phyloP scores from a whole-genome alignment of 2,113 vertebrate species.

The Psilopsiagon aurifrons region DNA sequence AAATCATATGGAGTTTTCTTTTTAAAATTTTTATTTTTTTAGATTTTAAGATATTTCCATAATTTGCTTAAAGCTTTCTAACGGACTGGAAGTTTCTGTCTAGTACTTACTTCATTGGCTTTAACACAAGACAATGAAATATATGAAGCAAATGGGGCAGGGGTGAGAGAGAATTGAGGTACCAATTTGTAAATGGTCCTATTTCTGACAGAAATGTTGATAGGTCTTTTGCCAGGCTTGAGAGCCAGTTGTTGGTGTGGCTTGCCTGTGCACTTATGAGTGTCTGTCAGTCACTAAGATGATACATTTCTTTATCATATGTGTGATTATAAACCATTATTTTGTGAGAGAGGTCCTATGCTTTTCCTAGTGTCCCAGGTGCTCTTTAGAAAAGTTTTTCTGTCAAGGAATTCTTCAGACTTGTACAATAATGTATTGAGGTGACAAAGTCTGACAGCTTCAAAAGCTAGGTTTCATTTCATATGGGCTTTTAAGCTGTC shows the following conservation, averaged over 20 bases:
- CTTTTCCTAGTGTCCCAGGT: conserved; percentile 59
- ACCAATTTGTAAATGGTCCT: conserved; percentile 61
- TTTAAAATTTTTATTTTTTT: background rate
- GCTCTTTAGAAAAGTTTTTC: conserved; percentile 68
- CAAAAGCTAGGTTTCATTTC: conserved; percentile 72
- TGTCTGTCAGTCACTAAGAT: conserved; percentile 55
- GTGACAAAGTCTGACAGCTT: conserved; percentile 72
- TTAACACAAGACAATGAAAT: background rate
- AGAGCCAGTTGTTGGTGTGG: conserved; percentile 46
- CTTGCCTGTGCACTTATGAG: conserved; percentile 52
- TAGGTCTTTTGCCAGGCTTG: conserved; percentile 55
- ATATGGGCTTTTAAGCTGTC: conserved; percentile 73
- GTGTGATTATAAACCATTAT: conserved; percentile 72
- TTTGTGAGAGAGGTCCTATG: conserved; percentile 60
- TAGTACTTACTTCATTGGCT: background rate
- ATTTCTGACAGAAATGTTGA: conserved; percentile 69
- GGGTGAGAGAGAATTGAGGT: conserved; percentile 15
- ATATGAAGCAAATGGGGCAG: conserved; percentile 26
- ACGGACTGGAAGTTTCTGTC: background rate
- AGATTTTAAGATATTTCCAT: background rate
- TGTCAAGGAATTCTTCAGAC: conserved; percentile 66
- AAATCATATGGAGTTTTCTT: background rate
- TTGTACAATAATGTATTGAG: conserved; percentile 67
- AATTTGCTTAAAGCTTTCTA: background rate
- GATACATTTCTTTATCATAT: conserved; percentile 62